Evolutionary conservation across 2,797 vertebrate species (phyloP).

Genomic region (Manis pentadactyla): DNA sequence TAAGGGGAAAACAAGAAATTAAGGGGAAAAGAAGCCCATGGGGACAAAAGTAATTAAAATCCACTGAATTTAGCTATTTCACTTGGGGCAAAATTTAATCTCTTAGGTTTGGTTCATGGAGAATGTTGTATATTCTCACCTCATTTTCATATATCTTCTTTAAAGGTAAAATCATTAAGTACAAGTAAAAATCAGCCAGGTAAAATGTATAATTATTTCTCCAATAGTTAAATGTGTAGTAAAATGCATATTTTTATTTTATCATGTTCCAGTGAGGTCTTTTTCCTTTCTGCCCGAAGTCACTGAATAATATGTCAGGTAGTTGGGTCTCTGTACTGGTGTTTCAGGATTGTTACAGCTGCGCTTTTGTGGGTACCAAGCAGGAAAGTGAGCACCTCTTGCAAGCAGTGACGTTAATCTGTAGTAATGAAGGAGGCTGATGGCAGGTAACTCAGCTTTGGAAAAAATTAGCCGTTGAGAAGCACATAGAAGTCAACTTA

Average conservation of each 20-base stretch:
- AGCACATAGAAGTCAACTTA: background rate
- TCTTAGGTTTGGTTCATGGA: constrained; percentile 8
- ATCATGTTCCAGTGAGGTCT: background rate
- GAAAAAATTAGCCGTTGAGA: background rate
- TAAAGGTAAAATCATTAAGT: constrained; percentile 9
- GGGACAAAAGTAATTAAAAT: constrained; percentile 73
- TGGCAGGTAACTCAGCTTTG: background rate
- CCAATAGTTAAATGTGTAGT: background rate
- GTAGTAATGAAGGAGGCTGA: background rate
- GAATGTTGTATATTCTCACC: constrained; percentile 36
- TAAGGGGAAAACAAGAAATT: background rate
- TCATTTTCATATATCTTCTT: background rate
- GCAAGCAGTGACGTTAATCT: background rate
- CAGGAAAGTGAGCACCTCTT: background rate
- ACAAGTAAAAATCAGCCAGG: background rate
- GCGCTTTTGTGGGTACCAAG: background rate
- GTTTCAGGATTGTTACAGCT: background rate
- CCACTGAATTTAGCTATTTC: constrained; percentile 47
- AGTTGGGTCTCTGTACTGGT: background rate
- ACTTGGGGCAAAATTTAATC: constrained; percentile 46
- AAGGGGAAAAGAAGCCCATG: background rate
- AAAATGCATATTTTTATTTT: constrained; percentile 5
- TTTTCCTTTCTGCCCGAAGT: background rate
- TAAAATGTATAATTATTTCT: background rate
- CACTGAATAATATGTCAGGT: background rate